Conservation (phyloP, 2,888 invertebrate species). For the Diaprepes abbreviatus region DNA sequence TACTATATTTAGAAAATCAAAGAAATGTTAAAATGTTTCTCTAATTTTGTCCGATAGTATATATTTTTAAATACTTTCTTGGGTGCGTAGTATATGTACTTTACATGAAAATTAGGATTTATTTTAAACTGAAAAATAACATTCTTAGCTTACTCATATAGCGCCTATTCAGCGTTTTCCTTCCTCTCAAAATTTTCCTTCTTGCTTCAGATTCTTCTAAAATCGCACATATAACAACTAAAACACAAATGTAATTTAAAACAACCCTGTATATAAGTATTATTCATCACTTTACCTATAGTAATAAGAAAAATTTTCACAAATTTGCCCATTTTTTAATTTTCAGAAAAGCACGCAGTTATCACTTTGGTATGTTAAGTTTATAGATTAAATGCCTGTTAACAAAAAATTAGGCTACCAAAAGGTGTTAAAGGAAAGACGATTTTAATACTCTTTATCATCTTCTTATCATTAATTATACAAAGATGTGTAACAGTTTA, state of each 20-base stretch:
- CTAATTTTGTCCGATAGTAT: too few species aligned
- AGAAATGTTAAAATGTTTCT: too few species aligned
- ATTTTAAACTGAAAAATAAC: too few species aligned
- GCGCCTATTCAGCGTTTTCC: constrained; percentile 82
- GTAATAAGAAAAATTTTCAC: constrained; percentile 12
- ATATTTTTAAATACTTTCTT: too few species aligned
- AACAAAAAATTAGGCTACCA: background rate
- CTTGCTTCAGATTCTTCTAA: constrained; percentile 82
- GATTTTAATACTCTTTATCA: constrained; percentile 25
- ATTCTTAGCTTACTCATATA: constrained; percentile 88
- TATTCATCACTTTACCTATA: constrained; percentile 1
- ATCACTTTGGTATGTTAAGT: too few species aligned
- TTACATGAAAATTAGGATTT: too few species aligned
- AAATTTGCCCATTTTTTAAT: constrained; percentile 20
- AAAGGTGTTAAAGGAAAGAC: constrained; percentile 23
- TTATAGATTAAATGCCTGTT: too few species aligned
- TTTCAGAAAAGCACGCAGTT: too few species aligned
- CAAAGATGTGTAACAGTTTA: constrained; percentile 38
- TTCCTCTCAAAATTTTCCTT: constrained; percentile 83
- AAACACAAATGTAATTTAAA: constrained; percentile 65
- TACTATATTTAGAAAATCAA: too few species aligned
- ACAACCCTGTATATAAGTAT: background rate
- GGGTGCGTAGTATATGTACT: too few species aligned
- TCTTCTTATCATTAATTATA: constrained; percentile 40
- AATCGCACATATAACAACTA: constrained; percentile 75